A percentile compares a stretch with the other conserved stretches of the same genome.
Conservation (phyloP, 2,113 vertebrate genomes). For the Plectropomus leopardus region DNA sequence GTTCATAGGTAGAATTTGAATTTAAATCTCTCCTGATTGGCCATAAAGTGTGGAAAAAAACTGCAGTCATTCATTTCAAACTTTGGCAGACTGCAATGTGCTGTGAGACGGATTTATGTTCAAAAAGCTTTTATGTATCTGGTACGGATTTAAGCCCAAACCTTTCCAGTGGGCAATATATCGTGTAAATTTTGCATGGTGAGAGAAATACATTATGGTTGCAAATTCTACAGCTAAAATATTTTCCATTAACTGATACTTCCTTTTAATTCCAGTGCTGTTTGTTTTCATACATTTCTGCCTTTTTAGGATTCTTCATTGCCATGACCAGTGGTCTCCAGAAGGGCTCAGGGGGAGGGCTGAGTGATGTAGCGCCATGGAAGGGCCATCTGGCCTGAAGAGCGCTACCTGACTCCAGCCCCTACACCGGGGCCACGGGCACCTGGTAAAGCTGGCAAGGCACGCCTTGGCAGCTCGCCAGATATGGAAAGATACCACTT, state of each 20-base stretch:
- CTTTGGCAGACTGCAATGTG: not conserved
- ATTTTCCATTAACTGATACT: not conserved
- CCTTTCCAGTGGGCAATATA: not conserved
- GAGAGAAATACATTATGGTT: not conserved
- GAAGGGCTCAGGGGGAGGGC: conserved; percentile 53
- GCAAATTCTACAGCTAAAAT: not conserved
- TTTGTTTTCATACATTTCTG: conserved; percentile 5
- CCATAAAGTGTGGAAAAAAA: conserved; percentile 17
- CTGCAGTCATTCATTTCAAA: conserved; percentile 45
- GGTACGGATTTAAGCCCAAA: conserved; percentile 11
- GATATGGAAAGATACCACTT: conserved; percentile 52
- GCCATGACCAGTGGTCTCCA: conserved; percentile 52
- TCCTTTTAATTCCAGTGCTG: not conserved
- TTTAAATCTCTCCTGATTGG: conserved; percentile 59
- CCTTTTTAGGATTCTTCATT: conserved; percentile 7
- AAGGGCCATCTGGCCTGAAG: conserved; percentile 74
- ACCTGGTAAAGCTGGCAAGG: conserved; percentile 71
- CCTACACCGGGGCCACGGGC: conserved; percentile 49
- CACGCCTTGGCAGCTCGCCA: conserved; percentile 45
- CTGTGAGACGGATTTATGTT: not conserved
- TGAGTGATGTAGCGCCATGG: conserved; percentile 60
- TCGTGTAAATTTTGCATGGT: not conserved
- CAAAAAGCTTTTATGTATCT: conserved; percentile 8
- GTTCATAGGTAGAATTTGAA: conserved; percentile 20
- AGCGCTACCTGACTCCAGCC: conserved; percentile 62